Evolutionary conservation across 2,888 invertebrate species (phyloP), one percentile per base, ranked within the genome.

Genomic region (Drosophila longiperda): DNA sequence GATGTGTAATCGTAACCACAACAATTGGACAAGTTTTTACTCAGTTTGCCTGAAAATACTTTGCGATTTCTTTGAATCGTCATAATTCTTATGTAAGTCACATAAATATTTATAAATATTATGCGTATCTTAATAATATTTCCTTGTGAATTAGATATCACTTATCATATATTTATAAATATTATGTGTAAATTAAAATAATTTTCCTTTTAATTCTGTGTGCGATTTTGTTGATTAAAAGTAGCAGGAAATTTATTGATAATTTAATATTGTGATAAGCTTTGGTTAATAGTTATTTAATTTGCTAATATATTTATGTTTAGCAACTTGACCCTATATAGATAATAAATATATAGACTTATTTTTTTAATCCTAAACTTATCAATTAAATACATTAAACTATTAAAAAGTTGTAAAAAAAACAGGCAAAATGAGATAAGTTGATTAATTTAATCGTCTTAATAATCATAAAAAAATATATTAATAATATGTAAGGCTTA

Each of bases 1-100:
- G 36, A 54, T 63, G 60, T 74, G 70, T 75, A 81, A 68, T 69
- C 68, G 65, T 62, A 63, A 67, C 42, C 57, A 78, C 54, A 82
- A 67, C 55, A 70, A 50, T 67, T 70, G 53, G 20, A 62, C 68
- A 52, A 52, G 34, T 48, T 48, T 23, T 48, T n/a, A 38, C 52
- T 64, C 40, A 57, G 55, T n/a, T 36, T 17, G 11, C 9, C 36
- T 8, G 34, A 36, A 36, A 53, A 20, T 0, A 11, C 67, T 66
- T 45, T 20, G 45, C 53, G 32, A 72, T 68, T 77, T 57, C 74
- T 64, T 32, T 40, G 65, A 77, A 76, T 36, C 40, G 48, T 12
- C 40, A 54, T 42, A 45, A 4, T 45, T 45, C 23, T 15, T 52
- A 34, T 26, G 26, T 26, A 45, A 45, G 45, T 45, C 45, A 7